These are phyloP conservation scores for Chromobotia macracanthus DNA, from an alignment of 2,797 vertebrate genomes.

Conservation along the genomic window DNA sequence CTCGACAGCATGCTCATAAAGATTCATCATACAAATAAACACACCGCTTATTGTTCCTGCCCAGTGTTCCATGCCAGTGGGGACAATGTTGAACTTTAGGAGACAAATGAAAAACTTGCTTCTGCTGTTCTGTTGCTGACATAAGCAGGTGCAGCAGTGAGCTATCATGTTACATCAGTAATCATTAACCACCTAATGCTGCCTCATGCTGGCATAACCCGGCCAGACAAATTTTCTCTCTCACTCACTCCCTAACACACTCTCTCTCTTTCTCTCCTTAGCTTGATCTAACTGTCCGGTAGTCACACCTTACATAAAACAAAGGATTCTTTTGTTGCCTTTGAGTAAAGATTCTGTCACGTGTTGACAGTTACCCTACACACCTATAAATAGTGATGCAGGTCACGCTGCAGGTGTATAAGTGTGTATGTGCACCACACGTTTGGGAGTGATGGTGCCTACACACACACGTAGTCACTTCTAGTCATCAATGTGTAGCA, in stretches of 20 bases:
- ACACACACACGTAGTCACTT: not conserved
- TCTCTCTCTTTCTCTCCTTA: constrained; percentile 30
- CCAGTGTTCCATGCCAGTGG: constrained; percentile 65
- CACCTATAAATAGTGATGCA: constrained; percentile 61
- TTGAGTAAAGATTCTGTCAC: constrained; percentile 68
- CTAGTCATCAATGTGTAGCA: not conserved
- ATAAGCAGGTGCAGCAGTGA: constrained; percentile 66
- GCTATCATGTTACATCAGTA: constrained; percentile 66
- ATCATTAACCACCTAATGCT: constrained; percentile 67
- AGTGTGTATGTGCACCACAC: not conserved
- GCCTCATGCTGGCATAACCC: constrained; percentile 15
- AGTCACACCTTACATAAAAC: constrained; percentile 67
- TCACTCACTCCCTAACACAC: constrained; percentile 52
- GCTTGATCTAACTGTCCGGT: constrained; percentile 17
- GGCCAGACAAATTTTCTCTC: not conserved
- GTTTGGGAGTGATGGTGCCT: constrained; percentile 16
- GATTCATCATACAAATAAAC: constrained; percentile 53
- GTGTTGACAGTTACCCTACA: constrained; percentile 21
- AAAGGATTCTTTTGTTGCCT: constrained; percentile 60
- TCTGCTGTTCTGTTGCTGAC: constrained; percentile 64
- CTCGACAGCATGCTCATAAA: constrained; percentile 48
- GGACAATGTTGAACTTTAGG: constrained; percentile 69
- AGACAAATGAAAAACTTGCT: constrained; percentile 34
- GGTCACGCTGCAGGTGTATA: constrained; percentile 63
- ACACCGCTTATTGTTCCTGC: constrained; percentile 64